Percentiles rank a stretch among this genome's conserved stretches.
Evolutionary conservation across 1,140 invertebrate genomes (phyloP).

Genomic region (Drosophila tani): DNA sequence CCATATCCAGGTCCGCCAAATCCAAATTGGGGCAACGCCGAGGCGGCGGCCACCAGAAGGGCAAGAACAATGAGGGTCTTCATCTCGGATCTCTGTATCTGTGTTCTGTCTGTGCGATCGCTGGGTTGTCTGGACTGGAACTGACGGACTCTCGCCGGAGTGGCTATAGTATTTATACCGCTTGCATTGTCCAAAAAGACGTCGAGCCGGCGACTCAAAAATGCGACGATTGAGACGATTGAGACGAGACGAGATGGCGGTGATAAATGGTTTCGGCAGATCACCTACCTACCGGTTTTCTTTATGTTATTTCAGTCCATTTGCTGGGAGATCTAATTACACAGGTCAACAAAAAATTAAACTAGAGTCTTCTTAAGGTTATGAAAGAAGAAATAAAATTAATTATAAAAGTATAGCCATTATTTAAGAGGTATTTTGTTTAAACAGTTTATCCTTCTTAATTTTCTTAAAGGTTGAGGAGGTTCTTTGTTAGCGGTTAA

Average conservation of each 20-base stretch:
- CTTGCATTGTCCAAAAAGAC: conserved; percentile 23
- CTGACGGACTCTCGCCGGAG: conserved; percentile 47
- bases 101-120: conserved; percentile 18
- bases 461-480: no score
- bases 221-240: background rate
- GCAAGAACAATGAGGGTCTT: conserved; percentile 65
- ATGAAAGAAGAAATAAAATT: background rate
- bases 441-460: no score
- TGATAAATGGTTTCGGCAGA: conserved; percentile 46
- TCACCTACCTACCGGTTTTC: conserved; percentile 62
- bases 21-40: conserved; percentile 51
- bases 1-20: no score
- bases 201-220: conserved; percentile 15
- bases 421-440: no score
- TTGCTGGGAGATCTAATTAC: conserved; percentile 65
- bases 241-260: conserved; percentile 12
- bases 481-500: no score
- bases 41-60: conserved; percentile 45
- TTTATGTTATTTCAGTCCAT: conserved; percentile 37
- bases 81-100: conserved; percentile 43
- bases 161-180: conserved; percentile 62
- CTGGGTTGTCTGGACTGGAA: conserved; percentile 37
- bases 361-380: background rate
- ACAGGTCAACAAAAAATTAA: conserved; percentile 13
- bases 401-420: background rate